A percentile compares a stretch with the other conserved stretches of the same genome.
Conservation (phyloP, 2,797 vertebrate species). For the Arremon brunneinucha region DNA sequence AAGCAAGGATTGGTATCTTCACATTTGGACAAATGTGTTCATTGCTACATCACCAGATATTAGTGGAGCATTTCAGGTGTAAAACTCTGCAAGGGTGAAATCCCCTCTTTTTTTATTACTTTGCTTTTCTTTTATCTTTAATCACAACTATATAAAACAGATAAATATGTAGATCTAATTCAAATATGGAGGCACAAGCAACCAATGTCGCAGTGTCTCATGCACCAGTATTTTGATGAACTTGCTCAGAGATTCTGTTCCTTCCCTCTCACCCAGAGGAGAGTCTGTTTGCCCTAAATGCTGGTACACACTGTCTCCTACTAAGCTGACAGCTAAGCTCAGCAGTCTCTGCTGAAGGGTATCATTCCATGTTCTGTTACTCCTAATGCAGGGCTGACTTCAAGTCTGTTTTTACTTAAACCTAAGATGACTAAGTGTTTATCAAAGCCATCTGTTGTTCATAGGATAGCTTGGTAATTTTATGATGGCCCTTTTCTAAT, state of each 20-base stretch:
- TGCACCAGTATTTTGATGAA: not conserved
- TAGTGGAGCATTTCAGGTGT: not conserved
- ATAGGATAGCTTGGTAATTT: constrained; percentile 25
- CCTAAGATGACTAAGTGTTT: constrained; percentile 29
- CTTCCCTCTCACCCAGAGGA: not conserved
- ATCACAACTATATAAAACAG: not conserved
- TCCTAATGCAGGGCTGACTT: constrained; percentile 27
- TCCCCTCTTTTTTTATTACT: not conserved
- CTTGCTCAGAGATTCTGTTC: not conserved
- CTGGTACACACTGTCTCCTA: not conserved
- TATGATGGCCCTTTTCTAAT: constrained; percentile 35
- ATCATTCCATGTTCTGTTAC: not conserved
- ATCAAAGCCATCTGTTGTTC: constrained; percentile 62
- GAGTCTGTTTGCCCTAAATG: not conserved
- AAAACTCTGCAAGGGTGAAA: not conserved
- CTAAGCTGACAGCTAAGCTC: not conserved
- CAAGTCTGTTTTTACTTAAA: constrained; percentile 67
- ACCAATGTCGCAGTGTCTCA: not conserved
- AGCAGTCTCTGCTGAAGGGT: not conserved
- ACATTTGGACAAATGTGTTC: not conserved
- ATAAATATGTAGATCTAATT: not conserved
- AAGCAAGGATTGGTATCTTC: not conserved
- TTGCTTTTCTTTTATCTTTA: not conserved
- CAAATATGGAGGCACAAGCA: not conserved
- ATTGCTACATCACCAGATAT: not conserved